A percentile compares a stretch with the other conserved stretches of the same genome.
Conservation (phyloP, 1,140 invertebrate genomes). For the Triops longicaudatus region DNA sequence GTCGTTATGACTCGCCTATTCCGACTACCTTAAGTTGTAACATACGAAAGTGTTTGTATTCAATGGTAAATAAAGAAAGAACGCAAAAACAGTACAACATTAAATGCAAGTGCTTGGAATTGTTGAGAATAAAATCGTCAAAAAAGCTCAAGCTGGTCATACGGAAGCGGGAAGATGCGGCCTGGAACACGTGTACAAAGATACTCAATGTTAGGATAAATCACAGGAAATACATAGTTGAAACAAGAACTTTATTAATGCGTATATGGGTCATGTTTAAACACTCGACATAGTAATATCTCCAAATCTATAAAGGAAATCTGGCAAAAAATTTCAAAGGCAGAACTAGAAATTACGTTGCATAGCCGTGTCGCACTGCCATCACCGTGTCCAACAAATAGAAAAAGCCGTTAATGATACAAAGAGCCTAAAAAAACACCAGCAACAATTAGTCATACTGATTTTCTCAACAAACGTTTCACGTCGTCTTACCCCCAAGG, state of each 20-base stretch:
- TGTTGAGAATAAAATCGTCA: background rate
- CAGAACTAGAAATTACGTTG: conserved; percentile 23
- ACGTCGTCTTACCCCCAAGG: conserved; percentile 25
- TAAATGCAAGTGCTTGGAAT: background rate
- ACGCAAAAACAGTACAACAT: background rate
- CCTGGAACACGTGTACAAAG: background rate
- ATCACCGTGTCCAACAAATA: conserved; percentile 28
- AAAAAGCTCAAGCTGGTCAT: background rate
- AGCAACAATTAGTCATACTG: background rate
- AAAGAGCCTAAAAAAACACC: conserved; percentile 26
- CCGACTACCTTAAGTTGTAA: background rate
- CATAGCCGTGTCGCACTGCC: conserved; percentile 29
- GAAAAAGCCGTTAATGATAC: conserved; percentile 31
- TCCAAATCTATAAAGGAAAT: conserved; percentile 15
- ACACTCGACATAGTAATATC: background rate
- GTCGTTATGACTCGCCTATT: no score
- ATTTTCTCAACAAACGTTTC: background rate
- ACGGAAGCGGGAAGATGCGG: background rate
- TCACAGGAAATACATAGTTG: background rate
- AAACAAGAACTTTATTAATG: conserved; percentile 3
- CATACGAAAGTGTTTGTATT: background rate
- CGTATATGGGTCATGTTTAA: background rate
- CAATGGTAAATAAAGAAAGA: background rate
- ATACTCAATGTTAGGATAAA: background rate
- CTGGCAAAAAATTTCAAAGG: conserved; percentile 5